Evolutionary conservation across 1,140 invertebrate species (phyloP), one percentile per base, ranked within the genome.

Genomic region (Archegozetes longisetosus): DNA sequence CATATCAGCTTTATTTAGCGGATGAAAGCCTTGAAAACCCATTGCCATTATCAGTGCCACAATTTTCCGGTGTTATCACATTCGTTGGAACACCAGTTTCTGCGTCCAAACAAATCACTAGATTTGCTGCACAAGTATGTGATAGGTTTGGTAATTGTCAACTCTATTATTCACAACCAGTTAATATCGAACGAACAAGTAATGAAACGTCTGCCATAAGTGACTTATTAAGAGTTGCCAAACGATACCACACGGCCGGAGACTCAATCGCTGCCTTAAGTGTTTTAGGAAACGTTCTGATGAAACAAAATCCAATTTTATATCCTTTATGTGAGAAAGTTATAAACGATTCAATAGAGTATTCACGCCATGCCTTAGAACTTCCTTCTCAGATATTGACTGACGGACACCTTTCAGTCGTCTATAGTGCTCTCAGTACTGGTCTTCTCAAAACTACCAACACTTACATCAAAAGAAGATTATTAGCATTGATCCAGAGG

Each of bases 1-100:
- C 59, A 6, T 66, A 66, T 60, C 65, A 66, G 49, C 22, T 66
- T 20, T 65, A 51, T 51, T 40, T 61, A 49, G 49, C 61, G 56
- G 47, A 53, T 50, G 20, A 25, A 23, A 49, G 49, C 13, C 40
- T 23, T 26, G 2, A 23, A 22, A 47, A 48, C 13, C 23, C 51
- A 3, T 60, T 64, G 25, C 63, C 65, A 48, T 20, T 66, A 4
- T 62, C 61, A 29, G 27, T 55, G 22, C 65, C 64, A 25, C 64
- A 66, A 58, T 61, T 59, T 25, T 63, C 65, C 13, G 61, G 49
- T 9, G 58, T 65, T 13, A 65, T 66, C 13, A 61, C 53, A 0
- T 59, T 66, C 20, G 20, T 49, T 32, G 65, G 64, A 22, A 58
- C 59, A 26, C 61, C 65, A 25, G 29, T 29, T 9, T 52, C 55